Evolutionary conservation across 1,140 invertebrate genomes (phyloP).

Genomic region (Drosophila melanica): DNA sequence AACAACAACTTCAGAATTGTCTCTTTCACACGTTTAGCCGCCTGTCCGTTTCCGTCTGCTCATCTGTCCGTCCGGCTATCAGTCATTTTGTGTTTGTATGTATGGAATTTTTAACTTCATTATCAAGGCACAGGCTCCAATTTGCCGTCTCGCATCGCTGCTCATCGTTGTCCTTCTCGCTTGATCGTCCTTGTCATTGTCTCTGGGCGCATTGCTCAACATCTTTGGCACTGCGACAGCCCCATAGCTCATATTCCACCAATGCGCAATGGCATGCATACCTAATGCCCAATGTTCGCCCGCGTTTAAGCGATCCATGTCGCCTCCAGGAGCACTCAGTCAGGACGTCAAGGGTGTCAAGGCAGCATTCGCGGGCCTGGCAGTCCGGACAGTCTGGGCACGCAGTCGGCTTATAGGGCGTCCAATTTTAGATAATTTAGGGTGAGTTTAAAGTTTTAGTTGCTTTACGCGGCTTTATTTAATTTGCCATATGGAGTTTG

Average conservation of each 20-base stretch:
- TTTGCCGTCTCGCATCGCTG: conserved; percentile 53
- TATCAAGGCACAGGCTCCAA: conserved; percentile 64
- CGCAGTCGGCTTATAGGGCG: not conserved
- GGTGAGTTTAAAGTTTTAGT: conserved; percentile 15
- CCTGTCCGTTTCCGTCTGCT: conserved; percentile 3
- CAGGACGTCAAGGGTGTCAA: not conserved
- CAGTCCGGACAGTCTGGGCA: not conserved
- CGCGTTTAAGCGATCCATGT: conserved; percentile 53
- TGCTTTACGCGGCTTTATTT: conserved; percentile 12
- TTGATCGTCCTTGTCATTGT: conserved; percentile 46
- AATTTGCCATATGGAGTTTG: conserved; percentile 9
- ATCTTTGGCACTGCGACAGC: conserved; percentile 53
- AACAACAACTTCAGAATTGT: conserved; percentile 57
- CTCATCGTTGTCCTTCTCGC: conserved; percentile 30
- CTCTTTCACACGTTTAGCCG: conserved; percentile 16
- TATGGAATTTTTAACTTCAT: conserved; percentile 82
- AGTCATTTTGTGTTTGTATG: conserved; percentile 75
- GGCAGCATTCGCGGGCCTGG: not conserved
- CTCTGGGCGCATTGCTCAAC: conserved; percentile 72
- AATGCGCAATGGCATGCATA: conserved; percentile 72
- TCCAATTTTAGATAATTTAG: conserved; percentile 12
- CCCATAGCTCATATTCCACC: conserved; percentile 21
- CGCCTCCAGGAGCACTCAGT: conserved; percentile 49
- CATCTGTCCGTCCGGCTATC: conserved; percentile 35
- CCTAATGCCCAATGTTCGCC: conserved; percentile 76